Percentiles rank a stretch among this genome's conserved stretches.
Conservation (phyloP, 2,888 invertebrate genomes). For the Phrixothrix hirtus region DNA sequence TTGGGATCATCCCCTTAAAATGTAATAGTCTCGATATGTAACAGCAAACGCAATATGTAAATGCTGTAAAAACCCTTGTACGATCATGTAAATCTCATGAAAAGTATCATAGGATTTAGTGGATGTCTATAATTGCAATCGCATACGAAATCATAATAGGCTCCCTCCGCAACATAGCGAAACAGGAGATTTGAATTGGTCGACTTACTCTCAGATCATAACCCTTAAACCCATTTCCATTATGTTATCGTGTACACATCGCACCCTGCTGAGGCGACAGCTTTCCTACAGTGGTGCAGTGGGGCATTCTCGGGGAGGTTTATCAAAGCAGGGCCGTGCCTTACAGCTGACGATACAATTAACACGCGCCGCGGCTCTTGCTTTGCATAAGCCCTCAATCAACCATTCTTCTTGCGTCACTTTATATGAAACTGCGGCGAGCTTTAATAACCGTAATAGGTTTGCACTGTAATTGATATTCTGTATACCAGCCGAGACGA, state of each 20-base stretch:
- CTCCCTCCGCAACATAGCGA: conserved; percentile 7
- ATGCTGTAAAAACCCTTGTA: background rate
- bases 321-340: conserved; percentile 20
- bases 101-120: background rate
- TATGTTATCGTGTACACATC: conserved; percentile 22
- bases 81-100: background rate
- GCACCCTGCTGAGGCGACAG: conserved; percentile 18
- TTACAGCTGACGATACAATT: conserved; percentile 36
- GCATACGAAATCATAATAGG: conserved; percentile 3
- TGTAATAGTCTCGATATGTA: background rate
- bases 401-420: conserved; percentile 34
- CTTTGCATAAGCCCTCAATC: conserved; percentile 35
- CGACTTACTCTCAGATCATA: conserved; percentile 15
- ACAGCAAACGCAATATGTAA: background rate
- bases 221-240: conserved; percentile 21
- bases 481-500: conserved; percentile 14
- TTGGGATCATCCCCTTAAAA: background rate
- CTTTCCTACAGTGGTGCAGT: conserved; percentile 24
- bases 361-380: conserved; percentile 40
- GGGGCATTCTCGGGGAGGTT: conserved; percentile 21
- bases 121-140: background rate
- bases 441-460: conserved; percentile 36
- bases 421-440: conserved; percentile 36
- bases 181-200: conserved; percentile 10
- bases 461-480: conserved; percentile 34